Evolutionary conservation across 2,888 invertebrate genomes (phyloP).

Genomic region (Chydorus sphaericus): DNA sequence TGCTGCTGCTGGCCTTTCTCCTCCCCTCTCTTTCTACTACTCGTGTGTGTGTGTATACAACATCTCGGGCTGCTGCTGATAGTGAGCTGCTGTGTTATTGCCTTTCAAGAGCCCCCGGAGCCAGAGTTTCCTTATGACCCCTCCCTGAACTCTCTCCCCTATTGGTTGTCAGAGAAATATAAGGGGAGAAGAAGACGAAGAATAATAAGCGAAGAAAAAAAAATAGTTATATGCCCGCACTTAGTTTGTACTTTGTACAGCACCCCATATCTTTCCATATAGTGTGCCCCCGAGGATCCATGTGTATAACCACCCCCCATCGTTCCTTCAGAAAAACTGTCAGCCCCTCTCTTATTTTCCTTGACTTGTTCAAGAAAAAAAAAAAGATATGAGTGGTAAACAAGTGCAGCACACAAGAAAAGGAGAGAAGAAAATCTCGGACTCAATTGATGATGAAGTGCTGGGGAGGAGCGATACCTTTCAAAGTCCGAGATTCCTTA

Average conservation of each 20-base stretch:
- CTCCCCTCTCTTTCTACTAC: no score
- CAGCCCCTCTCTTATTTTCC: neutral
- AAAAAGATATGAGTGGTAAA: neutral
- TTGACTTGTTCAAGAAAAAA: neutral
- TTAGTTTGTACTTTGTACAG: neutral
- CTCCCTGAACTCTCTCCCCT: neutral
- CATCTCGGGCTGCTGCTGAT: no score
- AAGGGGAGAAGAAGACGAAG: neutral
- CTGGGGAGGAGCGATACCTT: no score
- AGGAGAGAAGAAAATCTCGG: neutral
- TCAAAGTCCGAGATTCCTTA: no score
- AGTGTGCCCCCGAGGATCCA: no score
- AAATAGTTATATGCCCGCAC: constrained; percentile 1
- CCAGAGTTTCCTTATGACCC: no score
- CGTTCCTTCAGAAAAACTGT: no score
- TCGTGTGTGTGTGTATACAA: no score
- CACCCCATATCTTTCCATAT: neutral
- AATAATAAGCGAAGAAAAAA: neutral
- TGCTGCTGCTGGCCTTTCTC: neutral
- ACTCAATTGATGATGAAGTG: no score
- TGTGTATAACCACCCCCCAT: no score
- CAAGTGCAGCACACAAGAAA: neutral
- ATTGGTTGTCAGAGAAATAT: neutral
- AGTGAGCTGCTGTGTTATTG: no score
- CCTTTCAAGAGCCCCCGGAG: no score